phyloP scores from a whole-genome alignment of 2,797 vertebrate genomes.

The Hippopotamyrus pictus region DNA sequence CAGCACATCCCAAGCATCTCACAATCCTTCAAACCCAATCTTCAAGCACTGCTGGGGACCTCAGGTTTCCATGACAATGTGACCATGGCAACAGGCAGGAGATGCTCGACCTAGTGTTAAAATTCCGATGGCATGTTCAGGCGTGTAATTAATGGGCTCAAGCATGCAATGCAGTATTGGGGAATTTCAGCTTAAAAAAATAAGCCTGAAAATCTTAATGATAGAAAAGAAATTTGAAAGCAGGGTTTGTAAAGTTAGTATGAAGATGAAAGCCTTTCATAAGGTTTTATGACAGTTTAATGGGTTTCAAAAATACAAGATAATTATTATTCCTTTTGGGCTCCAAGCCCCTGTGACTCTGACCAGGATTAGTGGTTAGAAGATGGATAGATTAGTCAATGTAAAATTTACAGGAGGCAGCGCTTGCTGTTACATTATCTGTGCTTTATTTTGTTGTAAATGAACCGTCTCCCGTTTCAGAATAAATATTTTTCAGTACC shows the following conservation, averaged over 20 bases:
- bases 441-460: background rate
- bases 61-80: slow-evolving; percentile 26
- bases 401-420: background rate
- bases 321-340: background rate
- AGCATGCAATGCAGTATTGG: background rate
- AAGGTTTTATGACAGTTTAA: background rate
- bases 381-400: background rate
- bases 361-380: background rate
- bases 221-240: background rate
- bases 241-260: background rate
- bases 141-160: slow-evolving; percentile 10
- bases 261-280: background rate
- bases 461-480: background rate
- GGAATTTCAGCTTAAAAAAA: background rate
- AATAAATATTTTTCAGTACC: background rate
- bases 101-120: slow-evolving; percentile 11
- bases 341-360: background rate
- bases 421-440: background rate
- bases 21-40: background rate
- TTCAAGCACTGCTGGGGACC: slow-evolving; percentile 5
- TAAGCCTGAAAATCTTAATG: slow-evolving; percentile 12
- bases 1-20: background rate
- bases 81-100: slow-evolving; percentile 24
- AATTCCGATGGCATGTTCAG: slow-evolving; percentile 1
- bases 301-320: background rate